phyloP scores from a whole-genome alignment of 2,888 invertebrate genomes.

The Cybosia mesomella region DNA sequence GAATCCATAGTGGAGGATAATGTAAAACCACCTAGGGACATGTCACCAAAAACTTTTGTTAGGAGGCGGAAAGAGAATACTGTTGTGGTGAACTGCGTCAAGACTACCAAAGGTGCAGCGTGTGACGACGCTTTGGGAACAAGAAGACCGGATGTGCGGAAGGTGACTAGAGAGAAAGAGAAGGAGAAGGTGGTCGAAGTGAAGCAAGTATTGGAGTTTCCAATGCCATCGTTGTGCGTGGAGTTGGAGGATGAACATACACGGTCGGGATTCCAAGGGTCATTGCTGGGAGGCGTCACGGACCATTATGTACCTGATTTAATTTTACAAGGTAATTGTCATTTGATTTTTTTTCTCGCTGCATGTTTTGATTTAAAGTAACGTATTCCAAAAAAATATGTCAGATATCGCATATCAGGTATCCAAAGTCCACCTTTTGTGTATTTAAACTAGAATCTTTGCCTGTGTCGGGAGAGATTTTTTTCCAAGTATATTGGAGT shows the following conservation, averaged over 20 bases:
- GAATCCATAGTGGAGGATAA: conserved; percentile 64
- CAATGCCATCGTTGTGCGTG: conserved; percentile 76
- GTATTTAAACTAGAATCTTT: no score
- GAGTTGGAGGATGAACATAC: conserved; percentile 26
- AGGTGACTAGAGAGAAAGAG: conserved; percentile 43
- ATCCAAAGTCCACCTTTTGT: no score
- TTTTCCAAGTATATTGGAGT: no score
- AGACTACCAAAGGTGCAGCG: conserved; percentile 25
- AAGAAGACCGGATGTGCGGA: conserved; percentile 45
- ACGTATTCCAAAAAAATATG: no score
- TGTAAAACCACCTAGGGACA: conserved; percentile 51
- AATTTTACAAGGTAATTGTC: conserved; percentile 89
- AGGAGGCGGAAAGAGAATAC: conserved; percentile 78
- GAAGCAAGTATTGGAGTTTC: conserved; percentile 85
- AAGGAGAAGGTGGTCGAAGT: conserved; percentile 62
- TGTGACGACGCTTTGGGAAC: conserved; percentile 41
- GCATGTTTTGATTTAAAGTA: no score
- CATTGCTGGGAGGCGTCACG: conserved; percentile 88
- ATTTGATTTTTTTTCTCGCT: background rate
- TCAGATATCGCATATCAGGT: no score
- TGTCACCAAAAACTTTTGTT: conserved; percentile 77
- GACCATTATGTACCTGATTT: conserved; percentile 91
- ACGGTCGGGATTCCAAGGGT: conserved; percentile 85
- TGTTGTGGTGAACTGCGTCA: conserved; percentile 71
- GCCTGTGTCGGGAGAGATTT: no score